These are phyloP conservation scores for Nothocercus julius DNA, from an alignment of 2,113 vertebrate genomes.

Conservation along the genomic window DNA sequence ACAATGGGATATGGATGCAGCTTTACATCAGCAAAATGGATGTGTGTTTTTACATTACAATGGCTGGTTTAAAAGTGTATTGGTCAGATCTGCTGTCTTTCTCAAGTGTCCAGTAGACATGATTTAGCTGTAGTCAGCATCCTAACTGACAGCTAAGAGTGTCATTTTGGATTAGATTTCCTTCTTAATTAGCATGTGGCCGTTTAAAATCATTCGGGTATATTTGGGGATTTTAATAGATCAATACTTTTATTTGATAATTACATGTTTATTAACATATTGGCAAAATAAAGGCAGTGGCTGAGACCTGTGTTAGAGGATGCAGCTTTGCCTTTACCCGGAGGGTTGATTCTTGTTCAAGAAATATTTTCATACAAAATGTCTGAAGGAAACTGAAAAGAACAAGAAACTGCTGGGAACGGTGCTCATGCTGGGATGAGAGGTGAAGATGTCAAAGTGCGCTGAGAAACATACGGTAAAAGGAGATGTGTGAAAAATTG, in stretches of 20 bases:
- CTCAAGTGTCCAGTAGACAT: slow-evolving; percentile 35
- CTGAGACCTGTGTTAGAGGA: slow-evolving; percentile 3
- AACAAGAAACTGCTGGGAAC: background rate
- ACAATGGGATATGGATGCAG: background rate
- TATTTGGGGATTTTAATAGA: slow-evolving; percentile 30
- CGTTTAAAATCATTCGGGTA: slow-evolving; percentile 52
- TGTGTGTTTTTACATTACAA: background rate
- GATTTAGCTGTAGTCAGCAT: slow-evolving; percentile 50
- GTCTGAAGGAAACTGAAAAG: background rate
- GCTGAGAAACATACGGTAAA: background rate
- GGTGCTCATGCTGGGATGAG: background rate
- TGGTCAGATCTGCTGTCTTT: slow-evolving; percentile 54
- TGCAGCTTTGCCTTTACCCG: background rate
- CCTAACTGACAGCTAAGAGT: slow-evolving; percentile 59
- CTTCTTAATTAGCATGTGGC: slow-evolving; percentile 65
- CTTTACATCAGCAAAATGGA: background rate
- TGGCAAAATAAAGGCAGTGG: background rate
- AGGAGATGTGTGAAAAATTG: background rate
- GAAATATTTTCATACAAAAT: background rate
- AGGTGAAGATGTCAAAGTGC: background rate
- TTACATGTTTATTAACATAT: slow-evolving; percentile 59
- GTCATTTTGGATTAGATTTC: slow-evolving; percentile 45
- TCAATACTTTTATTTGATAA: slow-evolving; percentile 42
- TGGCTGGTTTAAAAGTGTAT: background rate
- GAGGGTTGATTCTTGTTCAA: background rate